These are phyloP conservation scores for Poicephalus meyeri DNA, from an alignment of 2,113 vertebrate genomes.

Conservation along the genomic window DNA sequence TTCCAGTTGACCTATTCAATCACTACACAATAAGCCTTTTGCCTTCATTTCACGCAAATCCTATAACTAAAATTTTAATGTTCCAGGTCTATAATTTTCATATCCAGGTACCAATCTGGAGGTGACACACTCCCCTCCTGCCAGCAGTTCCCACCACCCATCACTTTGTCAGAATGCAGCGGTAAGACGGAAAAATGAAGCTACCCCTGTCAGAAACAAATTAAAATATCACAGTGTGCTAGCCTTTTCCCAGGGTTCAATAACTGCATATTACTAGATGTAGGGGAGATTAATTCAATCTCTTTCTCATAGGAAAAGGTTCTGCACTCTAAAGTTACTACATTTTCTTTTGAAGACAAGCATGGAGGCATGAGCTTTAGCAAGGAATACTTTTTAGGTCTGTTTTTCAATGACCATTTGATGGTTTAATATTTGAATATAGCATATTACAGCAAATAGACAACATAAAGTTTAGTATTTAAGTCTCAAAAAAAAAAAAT, in stretches of 20 bases:
- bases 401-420: not conserved
- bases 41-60: not conserved
- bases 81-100: not conserved
- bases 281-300: not conserved
- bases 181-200: not conserved
- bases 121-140: not conserved
- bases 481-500: not conserved
- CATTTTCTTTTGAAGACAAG: not conserved
- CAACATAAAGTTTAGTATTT: not conserved
- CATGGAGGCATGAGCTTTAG: not conserved
- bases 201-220: not conserved
- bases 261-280: not conserved
- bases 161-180: not conserved
- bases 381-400: not conserved
- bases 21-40: not conserved
- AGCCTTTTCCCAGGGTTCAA: not conserved
- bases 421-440: not conserved
- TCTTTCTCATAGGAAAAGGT: not conserved
- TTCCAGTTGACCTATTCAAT: constrained; percentile 7
- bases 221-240: not conserved
- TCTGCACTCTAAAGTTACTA: not conserved
- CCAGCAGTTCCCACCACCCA: not conserved
- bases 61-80: not conserved
- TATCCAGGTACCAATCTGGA: not conserved
- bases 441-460: not conserved